phyloP scores from a whole-genome alignment of 2,888 invertebrate species.

The Lycia hirtaria region DNA sequence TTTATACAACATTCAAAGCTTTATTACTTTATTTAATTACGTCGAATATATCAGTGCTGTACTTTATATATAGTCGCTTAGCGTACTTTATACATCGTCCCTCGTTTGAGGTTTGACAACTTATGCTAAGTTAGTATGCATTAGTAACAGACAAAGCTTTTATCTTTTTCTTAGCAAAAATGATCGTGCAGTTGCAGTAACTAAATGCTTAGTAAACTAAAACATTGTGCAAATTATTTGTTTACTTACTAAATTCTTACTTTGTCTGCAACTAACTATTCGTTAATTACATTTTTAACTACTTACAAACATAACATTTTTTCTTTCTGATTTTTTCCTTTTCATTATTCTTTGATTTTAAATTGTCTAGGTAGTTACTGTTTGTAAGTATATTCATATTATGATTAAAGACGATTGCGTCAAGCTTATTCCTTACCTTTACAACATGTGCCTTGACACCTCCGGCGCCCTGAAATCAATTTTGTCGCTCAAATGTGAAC shows the following conservation, averaged over 20 bases:
- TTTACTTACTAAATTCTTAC: neutral
- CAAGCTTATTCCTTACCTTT: constrained; percentile 76
- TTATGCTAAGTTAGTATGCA: neutral
- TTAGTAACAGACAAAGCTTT: constrained; percentile 21
- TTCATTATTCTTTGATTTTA: neutral
- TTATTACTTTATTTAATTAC: constrained; percentile 10
- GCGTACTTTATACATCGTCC: constrained; percentile 4
- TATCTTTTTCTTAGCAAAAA: too few species aligned
- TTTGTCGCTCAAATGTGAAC: constrained; percentile 60
- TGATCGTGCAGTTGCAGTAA: too few species aligned
- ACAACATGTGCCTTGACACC: constrained; percentile 72
- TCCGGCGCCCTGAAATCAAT: constrained; percentile 81
- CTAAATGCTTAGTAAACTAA: neutral
- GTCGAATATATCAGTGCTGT: constrained; percentile 20
- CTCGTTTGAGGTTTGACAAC: neutral
- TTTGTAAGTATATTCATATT: constrained; percentile 25
- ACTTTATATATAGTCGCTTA: too few species aligned
- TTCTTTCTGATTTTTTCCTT: neutral
- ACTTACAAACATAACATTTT: constrained; percentile 19
- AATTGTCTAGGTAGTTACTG: neutral
- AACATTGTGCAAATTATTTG: neutral
- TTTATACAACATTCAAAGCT: constrained; percentile 37
- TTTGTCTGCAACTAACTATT: constrained; percentile 21
- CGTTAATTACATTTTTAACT: neutral
- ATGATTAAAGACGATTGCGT: constrained; percentile 48